Percentiles rank a stretch among this genome's conserved stretches.
These are phyloP conservation scores for Notospermus geniculatus DNA, from an alignment of 1,140 invertebrate genomes.

Conservation along the genomic window DNA sequence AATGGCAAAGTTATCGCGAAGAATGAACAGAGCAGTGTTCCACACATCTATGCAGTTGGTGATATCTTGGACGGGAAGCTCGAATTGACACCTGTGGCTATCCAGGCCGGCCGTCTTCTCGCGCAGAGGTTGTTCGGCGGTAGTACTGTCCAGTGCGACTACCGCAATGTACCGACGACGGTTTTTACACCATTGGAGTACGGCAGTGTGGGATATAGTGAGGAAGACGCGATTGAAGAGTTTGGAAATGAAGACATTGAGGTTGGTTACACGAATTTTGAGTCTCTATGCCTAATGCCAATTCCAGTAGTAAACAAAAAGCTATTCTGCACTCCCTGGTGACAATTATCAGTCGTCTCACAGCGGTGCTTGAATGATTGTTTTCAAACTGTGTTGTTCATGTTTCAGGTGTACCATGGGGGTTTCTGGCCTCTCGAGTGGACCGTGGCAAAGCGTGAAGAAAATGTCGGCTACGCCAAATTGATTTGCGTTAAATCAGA, in stretches of 20 bases:
- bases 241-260: slow-evolving; percentile 63
- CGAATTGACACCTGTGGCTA: slow-evolving; percentile 96
- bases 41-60: slow-evolving; percentile 89
- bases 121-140: slow-evolving; percentile 59
- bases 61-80: slow-evolving; percentile 86
- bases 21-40: slow-evolving; percentile 79
- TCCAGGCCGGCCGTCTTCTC: slow-evolving; percentile 86
- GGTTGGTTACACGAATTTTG: slow-evolving; percentile 37
- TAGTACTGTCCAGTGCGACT: slow-evolving; percentile 68
- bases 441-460: slow-evolving; percentile 76
- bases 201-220: slow-evolving; percentile 86
- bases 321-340: no score
- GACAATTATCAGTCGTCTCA: no score
- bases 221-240: slow-evolving; percentile 76
- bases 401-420: slow-evolving; percentile 78
- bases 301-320: no score
- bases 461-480: slow-evolving; percentile 65
- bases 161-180: slow-evolving; percentile 90
- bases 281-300: no score
- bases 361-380: no score
- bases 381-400: no score
- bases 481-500: slow-evolving; percentile 61
- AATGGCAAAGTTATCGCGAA: slow-evolving; percentile 61
- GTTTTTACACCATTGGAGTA: slow-evolving; percentile 97
- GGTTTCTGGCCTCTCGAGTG: slow-evolving; percentile 95